Evolutionary conservation across 2,888 invertebrate genomes (phyloP), one percentile per base, ranked within the genome.

Genomic region (Hyposoter dolosus): DNA sequence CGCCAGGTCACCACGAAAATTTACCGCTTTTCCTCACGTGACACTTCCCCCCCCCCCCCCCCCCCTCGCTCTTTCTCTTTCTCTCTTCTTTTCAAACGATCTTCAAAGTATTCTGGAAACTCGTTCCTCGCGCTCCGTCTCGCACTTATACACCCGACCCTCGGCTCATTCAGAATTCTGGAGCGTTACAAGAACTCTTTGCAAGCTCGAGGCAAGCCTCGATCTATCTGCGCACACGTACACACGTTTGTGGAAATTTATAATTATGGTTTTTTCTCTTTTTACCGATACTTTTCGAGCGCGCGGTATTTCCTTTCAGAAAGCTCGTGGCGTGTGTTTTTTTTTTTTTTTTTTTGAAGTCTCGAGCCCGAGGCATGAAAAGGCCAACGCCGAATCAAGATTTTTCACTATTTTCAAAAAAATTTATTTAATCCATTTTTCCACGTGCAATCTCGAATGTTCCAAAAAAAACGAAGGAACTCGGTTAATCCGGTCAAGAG

Each of bases 141-240:
- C 45, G 32, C 47, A 32, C 28, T 56, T 60, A n/a, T n/a, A n/a
- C n/a, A 28, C 28, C 28, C 28, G 28, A 28, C 28, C 3, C 28
- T 3, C 28, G 47, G 40, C 53, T 50, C 65, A 80, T 80, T 84
- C 74, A 35, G 50, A 45, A 85, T 82, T 85, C 75, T 66, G 47
- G 71, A 82, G 75, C 74, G 63, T 76, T 82, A 60, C 63, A 43
- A 78, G 63, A 79, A 69, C 82, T 72, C 72, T 82, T 69, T 82
- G 47, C 69, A 23, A 63, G 35, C 40, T 66, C 68, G n/a, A 12
- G 35, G 28, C n/a, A 28, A 40, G 40, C 63, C 50, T 35, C 35
- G 23, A 35, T 23, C 6, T 10, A 47, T 66, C 19, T 15, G 35
- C 47, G 40, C 35, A 6, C 9, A 17, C 0, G 40, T 35, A 45